Evolutionary conservation across 2,888 invertebrate species (phyloP), one percentile per base, ranked within the genome.

Genomic region (Urechis unicinctus): DNA sequence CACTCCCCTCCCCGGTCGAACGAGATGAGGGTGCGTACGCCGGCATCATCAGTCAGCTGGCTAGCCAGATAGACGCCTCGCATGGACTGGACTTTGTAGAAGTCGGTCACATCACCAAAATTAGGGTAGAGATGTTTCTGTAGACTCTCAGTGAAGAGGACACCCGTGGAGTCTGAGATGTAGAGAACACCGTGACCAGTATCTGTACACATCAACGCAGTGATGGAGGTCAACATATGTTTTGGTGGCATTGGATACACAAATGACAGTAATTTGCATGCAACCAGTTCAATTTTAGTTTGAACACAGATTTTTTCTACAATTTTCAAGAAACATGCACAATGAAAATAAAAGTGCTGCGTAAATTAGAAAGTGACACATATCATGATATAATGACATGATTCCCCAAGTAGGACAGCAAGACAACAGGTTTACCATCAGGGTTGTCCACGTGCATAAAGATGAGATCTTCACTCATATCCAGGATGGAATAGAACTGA

Each of bases 361-460:
- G n/a, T n/a, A n/a, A n/a, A n/a, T n/a, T n/a, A n/a, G n/a, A n/a
- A n/a, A n/a, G n/a, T n/a, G n/a, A n/a, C n/a, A n/a, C n/a, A n/a
- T n/a, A n/a, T n/a, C n/a, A n/a, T n/a, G n/a, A n/a, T n/a, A n/a
- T n/a, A n/a, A n/a, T n/a, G n/a, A n/a, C n/a, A n/a, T n/a, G n/a
- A n/a, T n/a, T n/a, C n/a, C n/a, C n/a, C n/a, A n/a, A n/a, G n/a
- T n/a, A n/a, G n/a, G n/a, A n/a, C n/a, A n/a, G n/a, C n/a, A n/a
- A n/a, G n/a, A n/a, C n/a, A n/a, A n/a, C n/a, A n/a, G n/a, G n/a
- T 67, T 52, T 61, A 75, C 76, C 74, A 58, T 68, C 71, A 30
- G 69, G 68, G 44, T 74, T 67, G 57, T 77, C 75, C 28, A 77
- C 75, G 63, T 77, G 77, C 66, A 77, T 66, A 57, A 77, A 76